A percentile compares a stretch with the other conserved stretches of the same genome.
phyloP scores from a whole-genome alignment of 2,113 vertebrate genomes.

The Tychaedon coryphoeus region DNA sequence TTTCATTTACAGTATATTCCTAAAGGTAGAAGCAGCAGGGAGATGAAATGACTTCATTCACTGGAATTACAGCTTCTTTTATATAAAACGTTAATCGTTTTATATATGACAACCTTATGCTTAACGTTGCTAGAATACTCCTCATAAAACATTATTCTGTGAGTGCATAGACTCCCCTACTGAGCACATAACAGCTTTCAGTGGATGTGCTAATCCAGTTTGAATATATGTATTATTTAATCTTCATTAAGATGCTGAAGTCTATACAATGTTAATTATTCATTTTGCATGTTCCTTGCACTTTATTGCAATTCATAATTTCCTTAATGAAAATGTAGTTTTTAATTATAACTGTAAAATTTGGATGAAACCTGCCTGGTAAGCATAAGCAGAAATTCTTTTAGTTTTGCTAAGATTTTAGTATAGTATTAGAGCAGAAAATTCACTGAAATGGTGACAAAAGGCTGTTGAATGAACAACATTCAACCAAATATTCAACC shows the following conservation, averaged over 20 bases:
- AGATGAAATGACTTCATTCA: slow-evolving; percentile 78
- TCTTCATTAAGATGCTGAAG: slow-evolving; percentile 81
- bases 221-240: slow-evolving; percentile 78
- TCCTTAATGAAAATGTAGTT: slow-evolving; percentile 78
- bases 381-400: slow-evolving; percentile 27
- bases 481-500: not conserved
- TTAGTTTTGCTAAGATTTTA: not conserved
- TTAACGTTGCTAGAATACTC: slow-evolving; percentile 76
- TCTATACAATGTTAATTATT: slow-evolving; percentile 82
- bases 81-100: slow-evolving; percentile 79
- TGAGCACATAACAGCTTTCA: slow-evolving; percentile 71
- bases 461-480: not conserved
- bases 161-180: slow-evolving; percentile 72
- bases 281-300: slow-evolving; percentile 76
- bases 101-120: slow-evolving; percentile 82
- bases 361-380: slow-evolving; percentile 56
- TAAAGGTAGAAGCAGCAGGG: slow-evolving; percentile 77
- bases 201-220: slow-evolving; percentile 77
- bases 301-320: slow-evolving; percentile 79
- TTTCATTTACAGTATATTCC: slow-evolving; percentile 74
- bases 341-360: slow-evolving; percentile 76
- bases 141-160: slow-evolving; percentile 78
- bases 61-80: slow-evolving; percentile 76
- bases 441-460: not conserved
- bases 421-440: not conserved